A percentile compares a stretch with the other conserved stretches of the same genome.
These are phyloP conservation scores for Pocillopora meandrina DNA, from an alignment of 92 coral and sea anemone species.

Conservation along the genomic window DNA sequence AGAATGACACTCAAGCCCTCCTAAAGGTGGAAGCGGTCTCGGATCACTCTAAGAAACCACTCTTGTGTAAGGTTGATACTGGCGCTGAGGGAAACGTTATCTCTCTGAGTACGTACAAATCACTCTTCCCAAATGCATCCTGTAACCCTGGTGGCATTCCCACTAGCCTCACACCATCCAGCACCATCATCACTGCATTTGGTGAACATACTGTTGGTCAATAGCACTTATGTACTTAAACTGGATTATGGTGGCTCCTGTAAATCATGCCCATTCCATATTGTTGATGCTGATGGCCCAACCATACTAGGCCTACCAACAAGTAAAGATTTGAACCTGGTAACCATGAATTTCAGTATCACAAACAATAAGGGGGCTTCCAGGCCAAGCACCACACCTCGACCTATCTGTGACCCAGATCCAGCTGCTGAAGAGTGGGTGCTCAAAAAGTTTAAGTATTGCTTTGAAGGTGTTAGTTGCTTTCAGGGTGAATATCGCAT, in stretches of 20 bases:
- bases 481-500: conserved; percentile 67
- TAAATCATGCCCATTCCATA: conserved; percentile 54
- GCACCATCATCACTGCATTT: conserved; percentile 62
- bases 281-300: conserved; percentile 61
- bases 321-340: conserved; percentile 59
- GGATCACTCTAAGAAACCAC: conserved; percentile 42
- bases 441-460: conserved; percentile 46
- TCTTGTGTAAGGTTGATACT: conserved; percentile 71
- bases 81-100: conserved; percentile 79
- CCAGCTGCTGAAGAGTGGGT: conserved; percentile 57
- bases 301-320: conserved; percentile 67
- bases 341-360: conserved; percentile 61
- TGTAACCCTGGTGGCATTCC: conserved; percentile 54
- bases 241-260: conserved; percentile 54
- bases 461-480: conserved; percentile 61
- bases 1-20: conserved; percentile 57
- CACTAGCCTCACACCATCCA: conserved; percentile 54
- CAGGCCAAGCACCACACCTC: neutral
- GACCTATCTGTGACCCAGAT: conserved; percentile 30
- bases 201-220: conserved; percentile 56
- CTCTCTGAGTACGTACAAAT: conserved; percentile 55
- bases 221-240: conserved; percentile 62
- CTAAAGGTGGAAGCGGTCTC: conserved; percentile 61
- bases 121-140: conserved; percentile 39
- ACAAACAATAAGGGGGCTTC: conserved; percentile 18